These are phyloP conservation scores for Eubucco bourcierii DNA, from an alignment of 2,113 vertebrate genomes.

Conservation along the genomic window DNA sequence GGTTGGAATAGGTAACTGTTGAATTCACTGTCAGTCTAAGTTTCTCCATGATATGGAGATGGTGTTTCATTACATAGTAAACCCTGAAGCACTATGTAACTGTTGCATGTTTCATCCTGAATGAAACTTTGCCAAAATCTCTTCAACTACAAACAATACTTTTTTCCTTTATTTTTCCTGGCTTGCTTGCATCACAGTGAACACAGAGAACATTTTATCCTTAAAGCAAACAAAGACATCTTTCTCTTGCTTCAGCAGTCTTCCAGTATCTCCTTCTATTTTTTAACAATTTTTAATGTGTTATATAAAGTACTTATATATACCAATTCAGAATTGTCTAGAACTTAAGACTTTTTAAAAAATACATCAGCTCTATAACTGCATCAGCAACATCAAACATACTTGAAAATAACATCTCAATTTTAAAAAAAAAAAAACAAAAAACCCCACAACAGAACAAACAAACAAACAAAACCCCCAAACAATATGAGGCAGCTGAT, in stretches of 20 bases:
- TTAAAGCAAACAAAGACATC: background rate
- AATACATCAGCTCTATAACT: too few relatives aligned
- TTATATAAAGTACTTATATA: background rate
- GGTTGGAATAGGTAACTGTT: background rate
- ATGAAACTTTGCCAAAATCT: background rate
- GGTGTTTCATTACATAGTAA: background rate
- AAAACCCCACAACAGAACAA: too few relatives aligned
- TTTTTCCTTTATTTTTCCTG: background rate
- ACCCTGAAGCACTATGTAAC: background rate
- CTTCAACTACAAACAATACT: background rate
- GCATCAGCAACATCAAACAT: background rate
- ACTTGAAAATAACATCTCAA: background rate
- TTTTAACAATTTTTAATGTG: background rate
- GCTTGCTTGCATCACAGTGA: background rate
- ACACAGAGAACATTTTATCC: background rate
- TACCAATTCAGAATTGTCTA: background rate
- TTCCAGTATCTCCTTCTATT: background rate
- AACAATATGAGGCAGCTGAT: background rate
- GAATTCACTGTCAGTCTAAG: background rate
- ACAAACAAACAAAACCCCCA: too few relatives aligned
- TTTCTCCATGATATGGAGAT: background rate
- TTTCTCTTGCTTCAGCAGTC: background rate
- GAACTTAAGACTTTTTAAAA: background rate
- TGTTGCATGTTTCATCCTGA: background rate
- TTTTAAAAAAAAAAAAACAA: background rate